These are phyloP conservation scores for Thalpophila matura DNA, from an alignment of 2,888 invertebrate species.

Conservation along the genomic window DNA sequence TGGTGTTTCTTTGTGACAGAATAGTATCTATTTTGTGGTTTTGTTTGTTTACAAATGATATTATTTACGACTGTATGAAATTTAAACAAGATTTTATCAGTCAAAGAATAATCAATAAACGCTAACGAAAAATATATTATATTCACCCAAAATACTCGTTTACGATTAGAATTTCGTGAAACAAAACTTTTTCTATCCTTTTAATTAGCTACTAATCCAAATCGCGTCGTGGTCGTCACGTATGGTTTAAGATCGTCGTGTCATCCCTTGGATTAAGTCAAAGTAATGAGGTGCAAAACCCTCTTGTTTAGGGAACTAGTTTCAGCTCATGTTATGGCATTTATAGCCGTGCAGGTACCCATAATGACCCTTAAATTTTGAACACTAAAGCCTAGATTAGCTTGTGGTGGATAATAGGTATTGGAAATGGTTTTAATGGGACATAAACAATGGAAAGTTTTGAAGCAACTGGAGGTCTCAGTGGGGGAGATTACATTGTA, in stretches of 20 bases:
- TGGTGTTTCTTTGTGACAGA: too few relatives aligned
- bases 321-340: slow-evolving; percentile 68
- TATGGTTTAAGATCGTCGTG: slow-evolving; percentile 49
- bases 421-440: slow-evolving; percentile 57
- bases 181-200: background rate
- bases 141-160: too few relatives aligned
- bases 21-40: too few relatives aligned
- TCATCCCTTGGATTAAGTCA: slow-evolving; percentile 74
- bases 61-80: too few relatives aligned
- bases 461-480: slow-evolving; percentile 30
- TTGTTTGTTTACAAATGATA: too few relatives aligned
- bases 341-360: slow-evolving; percentile 33
- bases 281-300: slow-evolving; percentile 83
- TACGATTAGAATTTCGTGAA: too few relatives aligned
- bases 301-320: slow-evolving; percentile 82
- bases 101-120: too few relatives aligned
- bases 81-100: too few relatives aligned
- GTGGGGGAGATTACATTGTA: too few relatives aligned
- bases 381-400: slow-evolving; percentile 44
- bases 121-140: too few relatives aligned
- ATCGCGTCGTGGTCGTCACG: slow-evolving; percentile 68
- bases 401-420: slow-evolving; percentile 42
- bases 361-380: slow-evolving; percentile 45
- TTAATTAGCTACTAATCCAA: slow-evolving; percentile 14
- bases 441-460: slow-evolving; percentile 49